Percentiles rank a stretch among this genome's conserved stretches.
Evolutionary conservation across 2,797 vertebrate species (phyloP).

Genomic region (Manis javanica): DNA sequence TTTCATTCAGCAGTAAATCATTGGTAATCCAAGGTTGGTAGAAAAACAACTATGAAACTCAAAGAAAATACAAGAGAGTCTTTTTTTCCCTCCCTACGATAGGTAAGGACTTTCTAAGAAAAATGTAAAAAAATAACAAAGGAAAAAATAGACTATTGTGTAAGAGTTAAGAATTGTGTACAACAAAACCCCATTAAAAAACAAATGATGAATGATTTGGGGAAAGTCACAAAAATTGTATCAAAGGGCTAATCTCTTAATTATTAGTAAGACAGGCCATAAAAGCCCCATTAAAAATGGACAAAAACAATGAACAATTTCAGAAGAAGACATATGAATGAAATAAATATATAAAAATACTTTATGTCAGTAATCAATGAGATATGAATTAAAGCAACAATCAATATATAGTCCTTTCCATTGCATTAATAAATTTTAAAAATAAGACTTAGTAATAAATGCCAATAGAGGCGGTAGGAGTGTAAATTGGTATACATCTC

Average conservation of each 20-base stretch:
- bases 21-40: constrained; percentile 64
- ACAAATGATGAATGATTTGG: neutral
- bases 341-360: neutral
- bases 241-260: neutral
- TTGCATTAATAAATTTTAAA: constrained; percentile 16
- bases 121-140: constrained; percentile 36
- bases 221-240: neutral
- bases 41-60: constrained; percentile 67
- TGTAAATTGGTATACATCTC: neutral
- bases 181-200: neutral
- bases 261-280: neutral
- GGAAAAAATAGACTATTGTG: neutral
- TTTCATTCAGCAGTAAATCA: constrained; percentile 79
- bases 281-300: constrained; percentile 24
- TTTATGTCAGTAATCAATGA: constrained; percentile 49
- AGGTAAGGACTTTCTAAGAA: constrained; percentile 70
- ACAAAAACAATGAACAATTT: constrained; percentile 19
- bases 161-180: constrained; percentile 22
- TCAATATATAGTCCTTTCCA: neutral
- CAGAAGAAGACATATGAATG: constrained; percentile 16
- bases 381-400: constrained; percentile 23
- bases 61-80: constrained; percentile 65
- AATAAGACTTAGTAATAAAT: constrained; percentile 19
- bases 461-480: neutral
- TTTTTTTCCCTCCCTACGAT: neutral